A percentile compares a stretch with the other conserved stretches of the same genome.
phyloP scores from a whole-genome alignment of 1,140 invertebrate genomes.

The Paraescarpia echinospica region DNA sequence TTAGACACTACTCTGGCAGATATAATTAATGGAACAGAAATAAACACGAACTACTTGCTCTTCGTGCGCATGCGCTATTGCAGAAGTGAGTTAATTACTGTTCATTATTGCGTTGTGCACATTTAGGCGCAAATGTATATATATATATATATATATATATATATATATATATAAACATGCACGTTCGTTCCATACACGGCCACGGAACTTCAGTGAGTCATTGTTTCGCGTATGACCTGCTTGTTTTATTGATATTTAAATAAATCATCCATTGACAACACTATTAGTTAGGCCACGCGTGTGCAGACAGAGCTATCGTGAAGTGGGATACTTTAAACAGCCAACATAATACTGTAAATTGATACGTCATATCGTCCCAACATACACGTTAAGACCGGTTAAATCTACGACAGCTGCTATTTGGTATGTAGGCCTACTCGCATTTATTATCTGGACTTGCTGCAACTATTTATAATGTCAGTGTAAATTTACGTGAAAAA shows the following conservation, averaged over 20 bases:
- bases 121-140: too few species aligned
- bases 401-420: not conserved
- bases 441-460: not conserved
- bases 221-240: not conserved
- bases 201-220: not conserved
- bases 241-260: not conserved
- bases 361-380: not conserved
- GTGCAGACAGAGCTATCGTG: not conserved
- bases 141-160: too few species aligned
- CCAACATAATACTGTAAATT: not conserved
- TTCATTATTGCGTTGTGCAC: too few species aligned
- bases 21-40: too few species aligned
- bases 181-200: not conserved
- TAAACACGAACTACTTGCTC: too few species aligned
- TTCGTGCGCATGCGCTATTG: too few species aligned
- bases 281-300: not conserved
- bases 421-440: not conserved
- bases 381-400: not conserved
- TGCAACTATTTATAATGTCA: not conserved
- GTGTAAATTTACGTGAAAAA: not conserved
- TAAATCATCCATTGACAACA: not conserved
- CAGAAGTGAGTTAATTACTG: too few species aligned
- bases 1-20: too few species aligned
- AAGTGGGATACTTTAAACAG: not conserved
- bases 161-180: too few species aligned